Evolutionary conservation across 2,888 invertebrate species (phyloP), one percentile per base, ranked within the genome.

Genomic region (Mythimna lalbum): DNA sequence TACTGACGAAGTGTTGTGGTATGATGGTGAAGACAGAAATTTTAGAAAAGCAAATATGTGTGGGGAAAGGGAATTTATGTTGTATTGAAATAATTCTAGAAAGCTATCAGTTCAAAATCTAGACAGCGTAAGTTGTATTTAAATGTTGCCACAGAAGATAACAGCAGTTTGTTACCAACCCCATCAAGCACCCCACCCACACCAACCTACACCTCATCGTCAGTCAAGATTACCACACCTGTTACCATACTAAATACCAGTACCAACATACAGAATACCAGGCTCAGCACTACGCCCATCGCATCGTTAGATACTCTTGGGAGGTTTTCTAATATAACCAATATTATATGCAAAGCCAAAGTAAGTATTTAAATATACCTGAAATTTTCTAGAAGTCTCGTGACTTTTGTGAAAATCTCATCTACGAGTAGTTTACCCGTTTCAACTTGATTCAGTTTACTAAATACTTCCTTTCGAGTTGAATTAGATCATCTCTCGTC

Each of bases 1-100:
- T 67, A 66, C 63, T 33, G 4, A 63, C 49, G 53, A 53, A 53
- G 53, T 60, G 21, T 23, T 69, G 43, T 43, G 10, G 6, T 49
- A 14, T 19, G 36, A 31, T 14, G 23, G 23, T 49, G n/a, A 68
- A 61, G 56, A 68, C 5, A 0, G 10, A 43, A 50, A 1, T 61
- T 55, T 21, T 72, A 14, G 5, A 49, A n/a, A 14, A 27, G 12
- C 2, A n/a, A 21, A n/a, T 23, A 31, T 1, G 3, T 53, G 27
- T 27, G 17, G 17, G 43, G 4, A 43, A 53, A 55, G 31, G n/a
- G 4, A 19, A 31, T n/a, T 19, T 14, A 14, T 39, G 39, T 14
- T 39, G 39, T 39, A 4, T 14, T 39, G 14, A 39, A 39, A 39
- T 39, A 4, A 39, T 14, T 39, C 39, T 39, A 39, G 39, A 39